phyloP scores from a whole-genome alignment of 2,888 invertebrate species.

The Zele albiditarsus region DNA sequence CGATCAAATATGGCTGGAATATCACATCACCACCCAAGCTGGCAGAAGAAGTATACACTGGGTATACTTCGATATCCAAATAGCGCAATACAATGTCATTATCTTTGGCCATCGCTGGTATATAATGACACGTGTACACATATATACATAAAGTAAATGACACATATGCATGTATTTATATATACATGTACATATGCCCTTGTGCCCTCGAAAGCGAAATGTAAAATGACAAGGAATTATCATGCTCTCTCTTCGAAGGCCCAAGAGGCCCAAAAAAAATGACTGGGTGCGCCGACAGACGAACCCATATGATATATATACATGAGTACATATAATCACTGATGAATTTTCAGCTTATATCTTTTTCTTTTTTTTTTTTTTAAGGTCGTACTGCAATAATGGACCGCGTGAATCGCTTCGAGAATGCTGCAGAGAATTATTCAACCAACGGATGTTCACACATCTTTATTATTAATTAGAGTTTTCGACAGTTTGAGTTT shows the following conservation, averaged over 20 bases:
- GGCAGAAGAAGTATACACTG: background rate
- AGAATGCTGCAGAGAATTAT: background rate
- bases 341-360: background rate
- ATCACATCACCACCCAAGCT: background rate
- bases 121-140: conserved; percentile 11
- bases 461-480: too few relatives aligned
- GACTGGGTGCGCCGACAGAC: conserved; percentile 25
- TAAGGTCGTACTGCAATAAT: conserved; percentile 15
- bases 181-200: background rate
- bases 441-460: background rate
- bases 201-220: conserved; percentile 19
- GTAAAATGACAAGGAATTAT: conserved; percentile 30
- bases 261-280: conserved; percentile 24
- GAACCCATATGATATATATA: background rate
- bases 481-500: too few relatives aligned
- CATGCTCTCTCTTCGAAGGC: background rate
- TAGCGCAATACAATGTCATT: conserved; percentile 16
- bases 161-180: background rate
- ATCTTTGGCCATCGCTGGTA: background rate
- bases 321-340: conserved; percentile 14
- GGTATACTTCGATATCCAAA: background rate
- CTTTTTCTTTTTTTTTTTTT: conserved; percentile 3
- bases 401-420: background rate
- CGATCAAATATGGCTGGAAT: background rate
- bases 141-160: conserved; percentile 1